These are phyloP conservation scores for Ailuropoda melanoleuca DNA, from an alignment of 2,113 vertebrate genomes.

Conservation along the genomic window DNA sequence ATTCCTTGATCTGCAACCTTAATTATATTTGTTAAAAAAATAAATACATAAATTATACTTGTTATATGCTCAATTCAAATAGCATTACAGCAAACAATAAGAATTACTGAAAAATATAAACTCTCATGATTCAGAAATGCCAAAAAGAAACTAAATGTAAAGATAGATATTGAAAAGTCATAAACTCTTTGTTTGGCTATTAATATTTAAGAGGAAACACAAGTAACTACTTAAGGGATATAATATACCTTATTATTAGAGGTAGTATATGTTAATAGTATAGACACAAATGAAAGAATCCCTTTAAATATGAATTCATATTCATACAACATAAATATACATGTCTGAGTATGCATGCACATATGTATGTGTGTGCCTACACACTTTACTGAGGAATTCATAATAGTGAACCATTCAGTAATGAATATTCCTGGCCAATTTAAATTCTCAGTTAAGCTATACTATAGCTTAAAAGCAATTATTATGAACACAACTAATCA, in stretches of 20 bases:
- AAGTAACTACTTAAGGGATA: not conserved
- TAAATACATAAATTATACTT: not conserved
- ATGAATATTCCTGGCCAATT: not conserved
- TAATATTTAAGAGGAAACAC: not conserved
- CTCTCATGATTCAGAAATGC: not conserved
- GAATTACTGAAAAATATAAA: not conserved
- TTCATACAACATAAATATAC: not conserved
- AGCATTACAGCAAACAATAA: not conserved
- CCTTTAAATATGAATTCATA: not conserved
- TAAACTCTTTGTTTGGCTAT: not conserved
- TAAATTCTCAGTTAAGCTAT: not conserved
- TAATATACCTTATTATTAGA: not conserved
- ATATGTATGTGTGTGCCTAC: fast-evolving
- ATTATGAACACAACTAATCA: not conserved
- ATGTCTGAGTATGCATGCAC: not conserved
- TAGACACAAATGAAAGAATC: not conserved
- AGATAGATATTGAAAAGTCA: not conserved
- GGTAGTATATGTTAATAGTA: not conserved
- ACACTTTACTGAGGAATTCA: not conserved
- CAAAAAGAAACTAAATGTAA: not conserved
- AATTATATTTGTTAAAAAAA: not conserved
- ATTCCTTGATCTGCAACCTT: not conserved
- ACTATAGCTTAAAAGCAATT: not conserved
- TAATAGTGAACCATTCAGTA: not conserved
- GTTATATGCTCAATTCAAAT: not conserved